phyloP scores from a whole-genome alignment of 2,888 invertebrate genomes.

The Cephus runcator region DNA sequence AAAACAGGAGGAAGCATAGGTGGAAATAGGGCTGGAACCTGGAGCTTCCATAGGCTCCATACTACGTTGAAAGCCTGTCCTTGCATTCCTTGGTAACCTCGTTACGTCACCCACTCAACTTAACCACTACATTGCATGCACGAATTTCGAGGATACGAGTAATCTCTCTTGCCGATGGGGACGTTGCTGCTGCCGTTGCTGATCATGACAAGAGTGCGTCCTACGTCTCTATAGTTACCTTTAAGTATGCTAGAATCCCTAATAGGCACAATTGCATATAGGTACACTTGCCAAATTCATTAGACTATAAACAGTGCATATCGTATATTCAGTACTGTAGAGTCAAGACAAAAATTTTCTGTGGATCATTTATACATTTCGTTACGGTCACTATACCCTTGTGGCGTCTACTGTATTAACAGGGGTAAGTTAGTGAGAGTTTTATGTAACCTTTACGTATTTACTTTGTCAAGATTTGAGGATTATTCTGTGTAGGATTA shows the following conservation, averaged over 20 bases:
- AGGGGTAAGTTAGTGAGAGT: background rate
- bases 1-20: constrained; percentile 26
- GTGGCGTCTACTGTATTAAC: background rate
- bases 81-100: constrained; percentile 50
- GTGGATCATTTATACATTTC: background rate
- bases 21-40: constrained; percentile 19
- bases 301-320: background rate
- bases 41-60: constrained; percentile 22
- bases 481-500: background rate
- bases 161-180: background rate
- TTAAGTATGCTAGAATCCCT: background rate
- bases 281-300: background rate
- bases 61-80: constrained; percentile 43
- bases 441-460: background rate
- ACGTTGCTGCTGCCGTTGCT: background rate
- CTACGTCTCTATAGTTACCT: background rate
- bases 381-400: background rate
- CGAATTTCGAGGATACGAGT: background rate
- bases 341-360: background rate
- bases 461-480: background rate
- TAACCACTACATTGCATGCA: constrained; percentile 40
- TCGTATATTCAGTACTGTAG: background rate
- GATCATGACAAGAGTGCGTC: background rate
- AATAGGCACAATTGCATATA: background rate
- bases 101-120: constrained; percentile 53